phyloP scores from a whole-genome alignment of 2,797 vertebrate genomes.

The Hapalemur alaotrensis region DNA sequence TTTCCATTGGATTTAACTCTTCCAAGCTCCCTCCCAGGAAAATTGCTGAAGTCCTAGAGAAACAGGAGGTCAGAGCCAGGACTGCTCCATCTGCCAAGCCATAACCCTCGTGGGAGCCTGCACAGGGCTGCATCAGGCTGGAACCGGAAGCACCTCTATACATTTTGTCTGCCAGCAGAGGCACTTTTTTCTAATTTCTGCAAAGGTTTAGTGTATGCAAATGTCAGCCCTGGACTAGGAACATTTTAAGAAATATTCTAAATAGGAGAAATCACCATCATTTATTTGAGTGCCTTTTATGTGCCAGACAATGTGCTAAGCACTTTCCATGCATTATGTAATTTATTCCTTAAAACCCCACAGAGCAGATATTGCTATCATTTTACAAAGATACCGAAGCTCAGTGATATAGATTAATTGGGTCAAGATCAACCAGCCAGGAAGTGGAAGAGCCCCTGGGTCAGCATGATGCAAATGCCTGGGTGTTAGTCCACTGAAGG shows the following conservation, averaged over 20 bases:
- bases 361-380: fast-evolving
- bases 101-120: fast-evolving
- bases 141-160: no score
- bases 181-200: not conserved
- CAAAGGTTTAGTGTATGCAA: not conserved
- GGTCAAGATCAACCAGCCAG: not conserved
- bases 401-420: not conserved
- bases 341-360: not conserved
- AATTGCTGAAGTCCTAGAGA: not conserved
- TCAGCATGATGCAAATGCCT: not conserved
- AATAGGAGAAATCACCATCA: not conserved
- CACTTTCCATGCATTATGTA: fast-evolving
- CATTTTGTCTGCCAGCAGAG: not conserved
- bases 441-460: not conserved
- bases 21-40: not conserved
- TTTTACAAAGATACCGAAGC: not conserved
- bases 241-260: not conserved
- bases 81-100: no score
- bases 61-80: not conserved
- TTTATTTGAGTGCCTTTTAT: not conserved
- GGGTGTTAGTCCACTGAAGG: not conserved
- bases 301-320: not conserved
- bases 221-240: not conserved
- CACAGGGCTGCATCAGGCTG: not conserved
- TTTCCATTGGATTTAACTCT: not conserved